These are phyloP conservation scores for Actinia equina DNA, from an alignment of 64 coral and sea anemone species.

Conservation along the genomic window DNA sequence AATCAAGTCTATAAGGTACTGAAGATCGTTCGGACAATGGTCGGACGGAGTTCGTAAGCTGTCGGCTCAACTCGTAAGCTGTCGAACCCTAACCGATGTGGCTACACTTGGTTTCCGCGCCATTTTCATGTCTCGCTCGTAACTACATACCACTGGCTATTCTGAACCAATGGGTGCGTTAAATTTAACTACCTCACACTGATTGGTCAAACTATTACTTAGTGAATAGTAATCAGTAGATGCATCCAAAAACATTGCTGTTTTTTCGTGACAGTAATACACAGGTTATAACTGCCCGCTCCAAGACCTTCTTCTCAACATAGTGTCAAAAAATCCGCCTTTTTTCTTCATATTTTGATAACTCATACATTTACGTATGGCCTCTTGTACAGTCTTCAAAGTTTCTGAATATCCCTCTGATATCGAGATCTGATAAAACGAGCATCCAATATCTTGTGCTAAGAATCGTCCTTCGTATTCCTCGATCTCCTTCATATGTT, in stretches of 20 bases:
- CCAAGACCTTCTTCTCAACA: slow-evolving; percentile 22
- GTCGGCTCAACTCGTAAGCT: no score
- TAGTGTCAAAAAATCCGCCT: background rate
- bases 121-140: no score
- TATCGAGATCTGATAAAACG: slow-evolving; percentile 38
- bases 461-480: slow-evolving; percentile 56
- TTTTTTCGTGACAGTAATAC: background rate
- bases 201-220: no score
- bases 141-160: no score
- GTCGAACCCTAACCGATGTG: no score
- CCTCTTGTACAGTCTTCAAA: background rate
- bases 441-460: slow-evolving; percentile 44
- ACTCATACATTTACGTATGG: slow-evolving; percentile 5
- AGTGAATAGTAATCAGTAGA: background rate
- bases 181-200: no score
- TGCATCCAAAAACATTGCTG: background rate
- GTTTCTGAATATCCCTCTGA: slow-evolving; percentile 36
- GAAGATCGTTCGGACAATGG: no score
- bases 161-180: no score
- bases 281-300: slow-evolving; percentile 17
- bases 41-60: no score
- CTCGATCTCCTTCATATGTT: slow-evolving; percentile 49
- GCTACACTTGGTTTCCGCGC: no score
- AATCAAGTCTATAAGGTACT: no score
- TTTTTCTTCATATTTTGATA: slow-evolving; percentile 3